Evolutionary conservation across 37 sponge, comb jelly and placozoan species (phyloP).

Genomic region (Theonella swinhoei): DNA sequence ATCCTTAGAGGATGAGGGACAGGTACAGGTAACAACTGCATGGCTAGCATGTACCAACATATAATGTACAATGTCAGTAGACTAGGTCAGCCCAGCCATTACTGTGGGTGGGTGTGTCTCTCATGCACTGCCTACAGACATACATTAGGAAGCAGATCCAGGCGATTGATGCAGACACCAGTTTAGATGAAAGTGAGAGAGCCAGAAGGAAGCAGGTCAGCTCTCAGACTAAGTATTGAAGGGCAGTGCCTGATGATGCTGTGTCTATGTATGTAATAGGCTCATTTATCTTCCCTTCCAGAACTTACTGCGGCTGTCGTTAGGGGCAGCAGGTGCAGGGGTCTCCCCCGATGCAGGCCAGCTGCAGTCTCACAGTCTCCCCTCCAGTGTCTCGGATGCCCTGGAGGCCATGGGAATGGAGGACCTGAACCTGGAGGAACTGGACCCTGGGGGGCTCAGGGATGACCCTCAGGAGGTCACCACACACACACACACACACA

Average conservation of each 20-base stretch:
- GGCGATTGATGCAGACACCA: conserved; percentile 71
- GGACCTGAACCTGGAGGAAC: conserved; percentile 80
- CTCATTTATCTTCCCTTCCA: neutral
- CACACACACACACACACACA: too few relatives aligned
- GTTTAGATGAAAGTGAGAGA: conserved; percentile 70
- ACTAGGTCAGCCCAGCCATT: too few relatives aligned
- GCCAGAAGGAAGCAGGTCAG: conserved; percentile 61
- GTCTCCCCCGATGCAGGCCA: conserved; percentile 55
- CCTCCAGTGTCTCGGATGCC: conserved; percentile 73
- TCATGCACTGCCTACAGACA: too few relatives aligned
- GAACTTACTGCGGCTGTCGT: conserved; percentile 58
- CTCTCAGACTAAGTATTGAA: neutral
- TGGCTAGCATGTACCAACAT: too few relatives aligned
- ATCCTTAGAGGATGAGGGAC: conserved; percentile 61
- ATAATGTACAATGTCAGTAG: too few relatives aligned
- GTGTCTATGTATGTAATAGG: neutral
- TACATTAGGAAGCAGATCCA: conserved; percentile 63
- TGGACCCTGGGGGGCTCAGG: conserved; percentile 28
- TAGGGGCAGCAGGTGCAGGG: conserved; percentile 37
- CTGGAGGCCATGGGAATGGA: conserved; percentile 76
- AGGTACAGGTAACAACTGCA: too few relatives aligned
- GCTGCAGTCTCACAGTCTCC: conserved; percentile 68
- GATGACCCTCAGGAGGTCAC: conserved; percentile 23
- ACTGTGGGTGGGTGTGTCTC: too few relatives aligned
- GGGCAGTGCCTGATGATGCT: neutral